Base-by-base conservation (phyloP, 2,113 vertebrate species). In the Albula glossodonta region DNA sequence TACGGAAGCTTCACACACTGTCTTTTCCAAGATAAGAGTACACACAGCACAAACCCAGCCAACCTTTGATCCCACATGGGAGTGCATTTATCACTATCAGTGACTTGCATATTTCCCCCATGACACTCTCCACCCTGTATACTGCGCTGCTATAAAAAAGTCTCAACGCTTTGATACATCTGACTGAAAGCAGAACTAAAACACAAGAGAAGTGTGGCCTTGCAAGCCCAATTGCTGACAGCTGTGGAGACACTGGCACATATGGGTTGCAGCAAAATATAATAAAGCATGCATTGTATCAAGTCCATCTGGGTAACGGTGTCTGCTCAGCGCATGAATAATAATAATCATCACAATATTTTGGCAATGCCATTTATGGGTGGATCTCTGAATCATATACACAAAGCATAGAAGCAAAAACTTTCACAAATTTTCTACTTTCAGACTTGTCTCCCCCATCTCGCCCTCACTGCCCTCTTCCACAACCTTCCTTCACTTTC, bases 21-120 rank as follows among this genome's bases (percentile, higher is more conserved):
- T 22, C 17, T 4, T 70, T 19, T 70, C 19, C n/a, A 3, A n/a
- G 63, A 4, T 22, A 70, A 70, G 19, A 22, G 63, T 17, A 70
- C 63, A 70, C 63, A n/a, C 63, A 70, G 63, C 63, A 70, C 22
- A 70, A 1, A 22, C 4, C 2, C 19, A 8, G 19, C 63, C 17
- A 70, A 22, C 63, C 19, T 70, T 13, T 1, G 19, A n/a, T n/a
- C 19, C 19, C 19, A n/a, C 12, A 31, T 31, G 9, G 77, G 77
- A 78, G 25, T 41, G 25, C 2, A 48, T 78, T 48, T 78, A 48
- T 13, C 22, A 49, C 31, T 70, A 5, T 19, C 5, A 70, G 66
- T 70, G 66, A 19, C 77, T 48, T 70, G 66, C 77, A 78, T 78
- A 78, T 78, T 78, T 79, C 12, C 78, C 22, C 78, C 31, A 50